Evolutionary conservation across 1,140 invertebrate species (phyloP).

Genomic region (Gonioctena quinquepunctata): DNA sequence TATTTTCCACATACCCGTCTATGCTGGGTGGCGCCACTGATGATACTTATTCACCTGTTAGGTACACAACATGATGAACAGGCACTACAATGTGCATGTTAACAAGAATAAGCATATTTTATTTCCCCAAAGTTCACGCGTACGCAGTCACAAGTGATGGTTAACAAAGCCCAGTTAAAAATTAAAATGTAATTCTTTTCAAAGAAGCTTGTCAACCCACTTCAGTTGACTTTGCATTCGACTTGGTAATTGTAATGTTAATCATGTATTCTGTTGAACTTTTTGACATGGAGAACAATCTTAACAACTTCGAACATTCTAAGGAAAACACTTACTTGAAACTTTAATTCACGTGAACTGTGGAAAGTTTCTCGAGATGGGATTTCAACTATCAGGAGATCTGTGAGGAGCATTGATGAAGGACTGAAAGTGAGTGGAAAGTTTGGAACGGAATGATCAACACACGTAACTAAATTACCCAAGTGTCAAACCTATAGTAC

Average conservation of each 20-base stretch:
- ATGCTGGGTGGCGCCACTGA: no score
- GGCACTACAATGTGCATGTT: no score
- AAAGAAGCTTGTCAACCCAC: background rate
- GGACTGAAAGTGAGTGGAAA: background rate
- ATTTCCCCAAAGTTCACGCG: no score
- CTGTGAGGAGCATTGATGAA: background rate
- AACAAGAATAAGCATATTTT: no score
- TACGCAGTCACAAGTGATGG: no score
- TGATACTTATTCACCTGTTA: no score
- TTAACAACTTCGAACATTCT: constrained; percentile 12
- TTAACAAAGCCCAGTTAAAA: constrained; percentile 3
- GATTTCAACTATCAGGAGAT: background rate
- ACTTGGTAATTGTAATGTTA: constrained; percentile 17
- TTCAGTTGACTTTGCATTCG: constrained; percentile 16
- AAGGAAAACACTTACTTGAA: background rate
- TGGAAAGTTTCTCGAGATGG: background rate
- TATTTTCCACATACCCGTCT: no score
- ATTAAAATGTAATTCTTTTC: constrained; percentile 17
- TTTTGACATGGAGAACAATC: constrained; percentile 22
- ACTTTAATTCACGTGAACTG: background rate
- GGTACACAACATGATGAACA: no score
- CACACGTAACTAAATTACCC: no score
- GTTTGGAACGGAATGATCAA: no score
- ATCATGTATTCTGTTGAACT: constrained; percentile 16
- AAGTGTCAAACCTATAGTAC: no score